Evolutionary conservation across 2,888 invertebrate species (phyloP).

Genomic region (Cylloceria caligata): DNA sequence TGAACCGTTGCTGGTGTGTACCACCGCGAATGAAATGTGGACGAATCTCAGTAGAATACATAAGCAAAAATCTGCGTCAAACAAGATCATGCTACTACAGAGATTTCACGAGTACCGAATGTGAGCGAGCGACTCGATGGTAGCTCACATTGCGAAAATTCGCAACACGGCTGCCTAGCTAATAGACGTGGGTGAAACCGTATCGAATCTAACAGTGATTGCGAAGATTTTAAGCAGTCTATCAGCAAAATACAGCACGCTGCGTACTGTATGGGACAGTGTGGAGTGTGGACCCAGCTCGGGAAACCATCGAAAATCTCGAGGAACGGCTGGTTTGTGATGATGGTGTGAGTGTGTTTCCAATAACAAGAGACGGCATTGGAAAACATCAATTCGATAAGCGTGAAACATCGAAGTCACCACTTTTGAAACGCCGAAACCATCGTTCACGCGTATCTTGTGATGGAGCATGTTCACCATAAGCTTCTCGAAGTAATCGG

Average conservation of each 20-base stretch:
- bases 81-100: conserved; percentile 14
- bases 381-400: no score
- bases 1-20: conserved; percentile 62
- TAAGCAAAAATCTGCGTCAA: conserved; percentile 11
- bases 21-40: conserved; percentile 9
- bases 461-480: no score
- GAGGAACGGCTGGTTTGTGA: not conserved
- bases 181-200: conserved; percentile 48
- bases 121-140: conserved; percentile 41
- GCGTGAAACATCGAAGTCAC: no score
- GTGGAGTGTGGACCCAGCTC: conserved; percentile 38
- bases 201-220: conserved; percentile 35
- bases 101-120: conserved; percentile 43
- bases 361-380: not conserved
- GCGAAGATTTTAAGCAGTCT: conserved; percentile 57
- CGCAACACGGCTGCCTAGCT: conserved; percentile 32
- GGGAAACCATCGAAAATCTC: conserved; percentile 30
- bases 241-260: conserved; percentile 47
- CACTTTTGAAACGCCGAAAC: no score
- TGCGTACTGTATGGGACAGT: conserved; percentile 59
- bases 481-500: no score
- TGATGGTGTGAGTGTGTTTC: not conserved
- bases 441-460: no score
- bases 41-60: conserved; percentile 1
- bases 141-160: not conserved